phyloP scores from a whole-genome alignment of 2,113 vertebrate genomes.

The Gymnarchus niloticus region DNA sequence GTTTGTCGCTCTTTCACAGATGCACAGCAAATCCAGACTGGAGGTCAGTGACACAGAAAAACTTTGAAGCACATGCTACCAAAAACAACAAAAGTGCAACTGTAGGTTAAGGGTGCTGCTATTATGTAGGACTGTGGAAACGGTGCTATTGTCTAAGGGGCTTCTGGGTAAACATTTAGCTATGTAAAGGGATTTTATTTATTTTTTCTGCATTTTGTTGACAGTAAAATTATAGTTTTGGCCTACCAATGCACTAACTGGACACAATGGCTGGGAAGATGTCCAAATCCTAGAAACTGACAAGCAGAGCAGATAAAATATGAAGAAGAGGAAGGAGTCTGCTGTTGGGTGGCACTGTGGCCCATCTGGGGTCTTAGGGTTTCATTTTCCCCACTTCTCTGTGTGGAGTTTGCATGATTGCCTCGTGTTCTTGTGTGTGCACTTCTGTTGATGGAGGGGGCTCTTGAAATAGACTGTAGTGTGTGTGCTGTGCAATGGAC shows the following conservation, averaged over 20 bases:
- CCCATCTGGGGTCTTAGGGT: not conserved
- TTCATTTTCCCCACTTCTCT: not conserved
- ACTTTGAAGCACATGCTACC: too few relatives aligned
- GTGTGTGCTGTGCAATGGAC: not conserved
- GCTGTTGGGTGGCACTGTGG: not conserved
- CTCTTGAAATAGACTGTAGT: not conserved
- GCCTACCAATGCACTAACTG: not conserved
- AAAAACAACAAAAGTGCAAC: too few relatives aligned
- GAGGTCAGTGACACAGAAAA: not conserved
- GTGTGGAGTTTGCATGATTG: not conserved
- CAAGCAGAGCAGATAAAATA: not conserved
- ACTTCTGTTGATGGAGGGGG: not conserved
- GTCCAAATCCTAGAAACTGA: not conserved
- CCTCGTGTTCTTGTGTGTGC: not conserved
- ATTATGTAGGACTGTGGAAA: not conserved
- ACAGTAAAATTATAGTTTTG: not conserved
- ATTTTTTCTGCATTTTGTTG: not conserved
- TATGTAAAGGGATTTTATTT: not conserved
- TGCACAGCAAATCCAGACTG: not conserved
- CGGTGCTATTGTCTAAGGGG: not conserved
- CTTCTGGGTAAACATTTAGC: not conserved
- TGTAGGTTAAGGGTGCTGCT: too few relatives aligned
- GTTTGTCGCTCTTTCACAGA: not conserved
- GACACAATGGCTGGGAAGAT: not conserved
- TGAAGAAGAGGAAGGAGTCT: not conserved